Base-by-base conservation (phyloP, 2,888 invertebrate genomes). In the Nycteola revayana region DNA sequence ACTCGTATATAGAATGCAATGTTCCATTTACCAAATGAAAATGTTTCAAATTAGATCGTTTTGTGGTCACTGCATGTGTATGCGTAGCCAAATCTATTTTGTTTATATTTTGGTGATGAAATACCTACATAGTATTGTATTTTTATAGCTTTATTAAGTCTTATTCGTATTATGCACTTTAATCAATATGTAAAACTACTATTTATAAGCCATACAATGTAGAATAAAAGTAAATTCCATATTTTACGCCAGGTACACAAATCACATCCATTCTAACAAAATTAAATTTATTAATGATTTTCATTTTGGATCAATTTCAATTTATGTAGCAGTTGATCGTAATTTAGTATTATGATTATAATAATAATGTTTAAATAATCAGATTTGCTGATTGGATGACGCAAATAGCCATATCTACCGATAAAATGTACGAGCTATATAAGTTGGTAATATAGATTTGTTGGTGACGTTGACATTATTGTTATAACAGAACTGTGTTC, bases 1-100 rank as follows among this genome's bases (percentile, higher is more conserved):
- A n/a, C 21, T 5, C 7, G 21, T 21, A 7, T n/a, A 2, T 21
- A 2, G 7, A 21, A 7, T n/a, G 21, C 21, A 48, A 43, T 36
- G 39, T 38, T 54, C 42, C 57, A 56, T 57, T 62, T 58, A 38
- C 44, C 44, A 53, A 57, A 61, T 69, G 51, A 45, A 56, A 59
- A 46, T 55, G 32, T 59, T 53, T 9, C 20, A 32, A 49, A 53
- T 58, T 49, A 40, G 45, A 37, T 32, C 34, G 44, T 50, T 59
- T 58, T 52, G 50, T 37, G 41, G 49, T 50, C 35, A n/a, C n/a
- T n/a, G 48, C 49, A 44, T 56, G 45, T 21, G 45, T 52, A 49
- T 40, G 37, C 44, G 54, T 51, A 42, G 14, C 14, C 14, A 14
- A 3, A 14, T 3, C 2, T 14, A 14, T 14, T n/a, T n/a, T n/a